Evolutionary conservation across 1,140 invertebrate genomes (phyloP), one percentile per base, ranked within the genome.

Genomic region (Aphis craccivora): DNA sequence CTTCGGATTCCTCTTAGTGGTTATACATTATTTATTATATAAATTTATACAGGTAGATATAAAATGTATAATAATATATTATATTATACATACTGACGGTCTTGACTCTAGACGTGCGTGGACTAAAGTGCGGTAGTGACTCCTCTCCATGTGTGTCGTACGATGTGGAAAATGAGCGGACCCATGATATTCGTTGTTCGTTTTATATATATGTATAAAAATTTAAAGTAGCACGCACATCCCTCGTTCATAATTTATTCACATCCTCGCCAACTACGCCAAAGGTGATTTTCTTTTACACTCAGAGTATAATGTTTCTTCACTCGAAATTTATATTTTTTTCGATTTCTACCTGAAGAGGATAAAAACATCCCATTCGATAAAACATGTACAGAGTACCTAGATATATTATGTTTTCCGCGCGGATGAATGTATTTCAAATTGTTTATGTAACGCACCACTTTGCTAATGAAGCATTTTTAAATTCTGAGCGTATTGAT

Each of bases 171-270:
- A 90, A 90, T 23, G 22, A 48, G 86, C 23, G 25, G 25, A 43
- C 81, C 81, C 22, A 43, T 8, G 60, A 67, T 67, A 67, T 67
- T 67, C 60, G 60, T 67, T 67, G 37, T 40, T 40, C 37, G 37
- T 40, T 40, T 1, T 40, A 40, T 40, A 55, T 55, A 67, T 67
- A 6, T 67, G 60, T n/a, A n/a, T 67, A 14, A 18, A 67, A n/a
- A n/a, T 67, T n/a, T 67, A n/a, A 67, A 67, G 30, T 67, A 67
- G 43, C 86, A 30, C 30, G 86, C 48, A 48, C 9, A 48, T 35
- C 43, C 7, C 45, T 11, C 45, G n/a, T 23, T 55, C 51, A 89
- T 89, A 89, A 55, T 89, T 89, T 89, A 89, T 89, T 89, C 88
- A 53, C 45, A 25, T 25, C 81, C n/a, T 4, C 37, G 23, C 9